Base-by-base conservation (phyloP, 1,140 invertebrate genomes). In the Lordiphosa stackelbergi region DNA sequence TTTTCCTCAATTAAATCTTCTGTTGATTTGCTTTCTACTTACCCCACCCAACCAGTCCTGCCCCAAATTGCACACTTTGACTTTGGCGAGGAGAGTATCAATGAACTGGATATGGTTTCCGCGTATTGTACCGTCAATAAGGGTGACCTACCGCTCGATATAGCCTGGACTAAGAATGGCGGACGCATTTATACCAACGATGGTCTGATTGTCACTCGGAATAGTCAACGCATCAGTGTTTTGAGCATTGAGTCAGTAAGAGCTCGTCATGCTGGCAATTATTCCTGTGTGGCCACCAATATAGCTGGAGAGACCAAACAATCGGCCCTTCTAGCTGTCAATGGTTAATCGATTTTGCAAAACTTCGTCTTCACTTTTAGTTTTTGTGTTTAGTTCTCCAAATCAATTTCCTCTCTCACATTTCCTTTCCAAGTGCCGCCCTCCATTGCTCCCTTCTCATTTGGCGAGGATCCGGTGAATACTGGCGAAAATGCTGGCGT, bases 121-220 rank as follows among this genome's bases (percentile, higher is more conserved):
- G 89, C 94, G 37, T 91, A 92, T 13, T 98, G 96, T 88, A 92
- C 93, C 11, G 92, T 97, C 8, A 92, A 92, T 66, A 96, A 96
- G 87, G 95, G 95, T 31, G 95, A 96, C 85, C 89, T 92, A 53
- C 95, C 95, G 1, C 89, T 96, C 49, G 92, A 92, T 47, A 94
- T 96, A 63, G 88, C 89, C 37, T 96, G 95, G 95, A 86, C 85
- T 19, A 88, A 89, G 45, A 86, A 90, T 34, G 79, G 84, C 19
- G 75, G 79, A 24, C 73, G 84, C 16, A 71, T 88, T 42, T 81
- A 69, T 62, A 85, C 72, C 65, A 87, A 73, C 57, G 88, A 85
- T 75, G 88, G 86, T 13, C 88, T 93, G 31, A 88, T 89, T 3
- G 88, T 91, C 22, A 90, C 90, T 22, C 90, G 90, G 48, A 91